Evolutionary conservation across 2,113 vertebrate species (phyloP).

Genomic region (Heptranchias perlo): DNA sequence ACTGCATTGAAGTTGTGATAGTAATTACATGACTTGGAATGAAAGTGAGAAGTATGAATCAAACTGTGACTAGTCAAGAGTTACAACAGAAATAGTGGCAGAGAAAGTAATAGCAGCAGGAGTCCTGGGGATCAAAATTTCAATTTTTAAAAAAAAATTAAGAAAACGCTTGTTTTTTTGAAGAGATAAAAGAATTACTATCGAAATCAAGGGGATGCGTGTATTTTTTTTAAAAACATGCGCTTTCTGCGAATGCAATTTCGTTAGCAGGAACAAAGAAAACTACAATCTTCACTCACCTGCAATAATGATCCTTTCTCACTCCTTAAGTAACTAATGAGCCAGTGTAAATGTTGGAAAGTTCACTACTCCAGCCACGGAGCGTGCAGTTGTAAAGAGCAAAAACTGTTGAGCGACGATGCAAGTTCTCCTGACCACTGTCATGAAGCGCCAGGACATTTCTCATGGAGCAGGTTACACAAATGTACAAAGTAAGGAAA

Average conservation of each 20-base stretch:
- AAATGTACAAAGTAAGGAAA: not conserved
- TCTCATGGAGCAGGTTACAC: not conserved
- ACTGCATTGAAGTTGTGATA: constrained; percentile 29
- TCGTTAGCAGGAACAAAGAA: not conserved
- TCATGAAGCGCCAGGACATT: not conserved
- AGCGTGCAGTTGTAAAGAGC: not conserved
- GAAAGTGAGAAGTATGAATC: constrained; percentile 35
- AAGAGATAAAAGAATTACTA: not conserved
- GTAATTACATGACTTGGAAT: constrained; percentile 37
- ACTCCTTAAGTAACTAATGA: not conserved
- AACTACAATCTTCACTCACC: not conserved
- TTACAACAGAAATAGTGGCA: constrained; percentile 29
- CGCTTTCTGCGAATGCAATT: not conserved
- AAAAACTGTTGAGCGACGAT: not conserved
- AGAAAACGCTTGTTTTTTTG: not conserved
- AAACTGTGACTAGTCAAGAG: constrained; percentile 29
- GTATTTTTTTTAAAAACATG: not conserved
- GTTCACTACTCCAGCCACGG: not conserved
- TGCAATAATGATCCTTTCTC: not conserved
- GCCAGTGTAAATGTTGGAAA: not conserved
- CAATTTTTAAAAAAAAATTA: not conserved
- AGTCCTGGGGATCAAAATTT: not conserved
- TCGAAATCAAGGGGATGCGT: not conserved
- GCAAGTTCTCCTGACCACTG: not conserved
- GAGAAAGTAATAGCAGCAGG: not conserved